These are phyloP conservation scores for Bombus vancouverensis DNA, from an alignment of 1,140 invertebrate species.

Conservation along the genomic window DNA sequence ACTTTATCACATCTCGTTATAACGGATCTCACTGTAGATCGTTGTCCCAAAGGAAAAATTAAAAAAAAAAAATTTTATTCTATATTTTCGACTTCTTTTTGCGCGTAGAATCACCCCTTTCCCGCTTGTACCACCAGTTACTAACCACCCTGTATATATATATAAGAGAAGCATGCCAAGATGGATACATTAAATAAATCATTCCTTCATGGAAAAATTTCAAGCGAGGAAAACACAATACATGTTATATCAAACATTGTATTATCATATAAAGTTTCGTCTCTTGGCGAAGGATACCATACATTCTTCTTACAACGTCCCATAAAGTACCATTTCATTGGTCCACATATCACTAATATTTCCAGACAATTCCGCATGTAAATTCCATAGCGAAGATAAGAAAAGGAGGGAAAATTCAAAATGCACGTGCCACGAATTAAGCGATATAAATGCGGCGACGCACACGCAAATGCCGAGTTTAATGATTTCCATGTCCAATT, in stretches of 20 bases:
- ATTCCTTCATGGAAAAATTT: neutral
- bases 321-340: neutral
- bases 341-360: neutral
- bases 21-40: no score
- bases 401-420: neutral
- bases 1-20: no score
- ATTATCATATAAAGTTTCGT: neutral
- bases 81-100: no score
- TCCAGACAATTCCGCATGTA: neutral
- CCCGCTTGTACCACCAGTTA: no score
- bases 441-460: slow-evolving; percentile 52
- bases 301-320: no score
- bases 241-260: neutral
- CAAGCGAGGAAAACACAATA: neutral
- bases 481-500: slow-evolving; percentile 53
- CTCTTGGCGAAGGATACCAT: neutral
- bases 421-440: slow-evolving; percentile 29
- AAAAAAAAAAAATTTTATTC: no score
- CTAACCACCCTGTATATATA: no score
- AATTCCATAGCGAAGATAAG: slow-evolving; percentile 25
- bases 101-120: no score
- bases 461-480: slow-evolving; percentile 31
- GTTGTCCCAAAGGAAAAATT: no score
- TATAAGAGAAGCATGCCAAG: neutral
- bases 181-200: neutral